Evolutionary conservation across 2,797 vertebrate genomes (phyloP).

Genomic region (Menidia menidia): DNA sequence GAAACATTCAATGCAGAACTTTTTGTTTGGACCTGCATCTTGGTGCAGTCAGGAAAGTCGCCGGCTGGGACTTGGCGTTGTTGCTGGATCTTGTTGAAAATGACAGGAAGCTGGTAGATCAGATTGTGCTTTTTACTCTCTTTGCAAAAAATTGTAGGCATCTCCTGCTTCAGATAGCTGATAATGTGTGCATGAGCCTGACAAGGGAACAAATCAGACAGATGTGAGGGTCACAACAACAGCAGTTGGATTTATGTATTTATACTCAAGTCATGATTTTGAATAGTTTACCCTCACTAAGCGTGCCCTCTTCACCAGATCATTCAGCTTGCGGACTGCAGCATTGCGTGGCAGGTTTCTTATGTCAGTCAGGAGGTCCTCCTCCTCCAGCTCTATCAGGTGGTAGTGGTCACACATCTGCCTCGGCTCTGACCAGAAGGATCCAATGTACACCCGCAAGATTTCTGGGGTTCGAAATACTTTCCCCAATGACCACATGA

Average conservation of each 20-base stretch:
- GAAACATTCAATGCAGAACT: not conserved
- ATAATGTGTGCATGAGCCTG: constrained; percentile 92
- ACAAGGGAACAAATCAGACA: constrained; percentile 13
- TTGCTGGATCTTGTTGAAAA: constrained; percentile 90
- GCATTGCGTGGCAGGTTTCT: constrained; percentile 90
- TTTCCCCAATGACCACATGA: constrained; percentile 95
- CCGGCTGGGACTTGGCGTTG: constrained; percentile 89
- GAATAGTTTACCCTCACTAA: constrained; percentile 85
- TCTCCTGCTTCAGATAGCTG: constrained; percentile 90
- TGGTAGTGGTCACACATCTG: constrained; percentile 85
- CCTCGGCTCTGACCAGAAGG: constrained; percentile 92
- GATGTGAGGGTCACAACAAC: not conserved
- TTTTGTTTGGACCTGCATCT: constrained; percentile 87
- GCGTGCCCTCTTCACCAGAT: constrained; percentile 90
- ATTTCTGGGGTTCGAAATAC: constrained; percentile 92
- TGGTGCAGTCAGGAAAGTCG: constrained; percentile 91
- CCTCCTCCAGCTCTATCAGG: constrained; percentile 91
- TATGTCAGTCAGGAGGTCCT: constrained; percentile 90
- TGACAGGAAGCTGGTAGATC: constrained; percentile 87
- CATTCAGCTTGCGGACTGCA: constrained; percentile 89
- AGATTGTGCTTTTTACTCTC: constrained; percentile 90
- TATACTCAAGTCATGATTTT: not conserved
- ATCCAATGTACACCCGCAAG: constrained; percentile 90
- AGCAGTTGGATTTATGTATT: not conserved
- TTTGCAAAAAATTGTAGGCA: constrained; percentile 91